Base-by-base conservation (phyloP, 2,797 vertebrate genomes). In the Tenualosa thibaudeaui region DNA sequence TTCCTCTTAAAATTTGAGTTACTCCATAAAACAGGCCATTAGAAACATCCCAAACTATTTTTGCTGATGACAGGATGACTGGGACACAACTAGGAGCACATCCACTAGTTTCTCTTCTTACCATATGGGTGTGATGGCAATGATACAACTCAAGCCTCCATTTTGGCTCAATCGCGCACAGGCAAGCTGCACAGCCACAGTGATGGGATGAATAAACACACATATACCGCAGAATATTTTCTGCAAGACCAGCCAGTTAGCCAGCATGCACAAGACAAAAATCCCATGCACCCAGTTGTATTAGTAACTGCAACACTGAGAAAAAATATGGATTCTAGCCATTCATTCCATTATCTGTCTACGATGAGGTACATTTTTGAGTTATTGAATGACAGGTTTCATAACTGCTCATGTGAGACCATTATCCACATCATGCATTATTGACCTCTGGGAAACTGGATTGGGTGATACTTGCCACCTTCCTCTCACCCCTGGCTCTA, bases 221-320 rank as follows among this genome's bases (percentile, higher is more conserved):
- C 19, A 68, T 71, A 83, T 43, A 53, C 40, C 22, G 84, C 46
- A 26, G 37, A 40, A 17, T 19, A 0, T 17, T 75, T 75, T 75
- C 40, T 22, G 12, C 40, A 85, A 17, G 37, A 82, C 15, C 71
- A 82, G 82, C 24, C 82, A 71, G 53, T 81, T 71, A n/a, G 85
- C 90, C 88, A 89, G 88, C 94, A 95, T 95, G 93, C 95, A 93
- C 84, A 85, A 53, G 87, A 86, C 88, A 89, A 84, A 75, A 68
- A 75, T 86, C 85, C 86, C 93, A 95, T 95, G 94, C 94, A 92
- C 53, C 60, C 81, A 87, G 88, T 88, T 89, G 82, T 90, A 86
- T 91, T 91, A 90, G 87, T 85, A 88, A 81, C 85, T 89, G 90
- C 90, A 90, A 84, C 40, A 6, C 68, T 75, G 37, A 75, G 40